phyloP scores from a whole-genome alignment of 2,888 invertebrate species.

The Tillus elongatus region DNA sequence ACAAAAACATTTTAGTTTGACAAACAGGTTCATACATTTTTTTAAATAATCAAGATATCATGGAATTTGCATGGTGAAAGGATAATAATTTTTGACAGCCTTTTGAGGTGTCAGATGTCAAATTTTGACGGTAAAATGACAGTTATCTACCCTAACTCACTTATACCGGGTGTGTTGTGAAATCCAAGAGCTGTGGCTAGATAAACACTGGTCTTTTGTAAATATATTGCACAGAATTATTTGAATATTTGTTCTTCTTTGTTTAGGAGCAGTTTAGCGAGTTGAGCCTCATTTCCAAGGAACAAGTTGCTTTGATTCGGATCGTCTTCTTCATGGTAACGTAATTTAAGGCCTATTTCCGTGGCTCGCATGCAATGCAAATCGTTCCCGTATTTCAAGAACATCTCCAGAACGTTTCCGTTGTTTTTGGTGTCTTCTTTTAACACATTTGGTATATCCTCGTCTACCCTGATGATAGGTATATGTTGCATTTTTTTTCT shows the following conservation, averaged over 20 bases:
- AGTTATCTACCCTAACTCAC: too few relatives aligned
- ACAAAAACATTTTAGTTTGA: too few relatives aligned
- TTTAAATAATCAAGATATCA: too few relatives aligned
- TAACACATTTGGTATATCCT: conserved; percentile 51
- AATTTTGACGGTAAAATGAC: too few relatives aligned
- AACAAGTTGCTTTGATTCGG: conserved; percentile 41
- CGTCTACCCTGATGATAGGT: conserved; percentile 55
- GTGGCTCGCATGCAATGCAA: conserved; percentile 69
- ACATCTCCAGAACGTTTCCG: conserved; percentile 59
- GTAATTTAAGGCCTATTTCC: conserved; percentile 65
- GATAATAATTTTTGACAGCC: too few relatives aligned
- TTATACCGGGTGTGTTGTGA: too few relatives aligned
- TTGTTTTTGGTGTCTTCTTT: conserved; percentile 39
- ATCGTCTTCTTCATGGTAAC: conserved; percentile 37
- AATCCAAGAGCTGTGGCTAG: too few relatives aligned
- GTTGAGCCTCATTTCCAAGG: conserved; percentile 46
- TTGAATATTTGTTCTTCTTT: conserved; percentile 28
- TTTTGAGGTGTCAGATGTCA: too few relatives aligned
- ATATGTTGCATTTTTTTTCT: conserved; percentile 52
- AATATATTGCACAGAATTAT: too few relatives aligned
- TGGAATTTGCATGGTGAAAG: too few relatives aligned
- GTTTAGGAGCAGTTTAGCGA: conserved; percentile 49
- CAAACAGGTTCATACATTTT: too few relatives aligned
- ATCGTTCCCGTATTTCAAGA: conserved; percentile 51
- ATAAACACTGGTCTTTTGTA: too few relatives aligned